phyloP scores from a whole-genome alignment of 2,888 invertebrate genomes.

The Drosophila limbata region DNA sequence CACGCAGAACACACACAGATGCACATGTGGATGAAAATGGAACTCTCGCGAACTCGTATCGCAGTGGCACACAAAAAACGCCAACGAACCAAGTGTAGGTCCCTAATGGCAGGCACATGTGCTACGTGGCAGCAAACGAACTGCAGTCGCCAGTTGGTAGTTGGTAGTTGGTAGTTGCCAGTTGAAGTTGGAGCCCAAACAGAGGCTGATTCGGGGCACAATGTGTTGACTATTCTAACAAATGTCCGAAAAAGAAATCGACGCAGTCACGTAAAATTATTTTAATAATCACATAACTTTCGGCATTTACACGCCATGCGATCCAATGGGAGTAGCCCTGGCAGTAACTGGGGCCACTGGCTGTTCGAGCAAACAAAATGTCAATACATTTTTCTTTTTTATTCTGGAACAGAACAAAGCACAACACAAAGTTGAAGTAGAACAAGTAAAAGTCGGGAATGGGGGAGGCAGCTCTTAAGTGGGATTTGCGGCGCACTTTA shows the following conservation, averaged over 20 bases:
- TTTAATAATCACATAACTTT: slow-evolving; percentile 80
- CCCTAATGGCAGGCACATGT: slow-evolving; percentile 77
- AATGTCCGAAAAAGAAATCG: slow-evolving; percentile 75
- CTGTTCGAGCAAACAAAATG: slow-evolving; percentile 57
- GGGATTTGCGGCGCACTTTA: slow-evolving; percentile 79
- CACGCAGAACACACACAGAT: slow-evolving; percentile 23
- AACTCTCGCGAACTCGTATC: slow-evolving; percentile 47
- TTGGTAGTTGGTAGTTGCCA: neutral
- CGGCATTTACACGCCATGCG: slow-evolving; percentile 78
- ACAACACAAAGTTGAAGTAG: slow-evolving; percentile 35
- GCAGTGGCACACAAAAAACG: slow-evolving; percentile 57
- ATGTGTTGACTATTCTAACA: slow-evolving; percentile 47
- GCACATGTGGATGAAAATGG: slow-evolving; percentile 34
- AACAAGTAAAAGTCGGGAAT: slow-evolving; percentile 27
- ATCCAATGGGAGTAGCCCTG: slow-evolving; percentile 56
- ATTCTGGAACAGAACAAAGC: slow-evolving; percentile 4
- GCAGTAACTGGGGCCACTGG: neutral
- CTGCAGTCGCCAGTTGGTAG: slow-evolving; percentile 54
- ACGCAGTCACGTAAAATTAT: slow-evolving; percentile 81
- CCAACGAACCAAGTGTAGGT: slow-evolving; percentile 77
- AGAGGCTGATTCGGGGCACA: slow-evolving; percentile 21
- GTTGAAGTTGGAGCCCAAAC: slow-evolving; percentile 26
- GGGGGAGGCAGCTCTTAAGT: slow-evolving; percentile 69
- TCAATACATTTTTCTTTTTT: slow-evolving; percentile 64
- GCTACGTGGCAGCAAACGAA: slow-evolving; percentile 76